phyloP scores from a whole-genome alignment of 2,113 vertebrate genomes.

The Vicugna pacos region DNA sequence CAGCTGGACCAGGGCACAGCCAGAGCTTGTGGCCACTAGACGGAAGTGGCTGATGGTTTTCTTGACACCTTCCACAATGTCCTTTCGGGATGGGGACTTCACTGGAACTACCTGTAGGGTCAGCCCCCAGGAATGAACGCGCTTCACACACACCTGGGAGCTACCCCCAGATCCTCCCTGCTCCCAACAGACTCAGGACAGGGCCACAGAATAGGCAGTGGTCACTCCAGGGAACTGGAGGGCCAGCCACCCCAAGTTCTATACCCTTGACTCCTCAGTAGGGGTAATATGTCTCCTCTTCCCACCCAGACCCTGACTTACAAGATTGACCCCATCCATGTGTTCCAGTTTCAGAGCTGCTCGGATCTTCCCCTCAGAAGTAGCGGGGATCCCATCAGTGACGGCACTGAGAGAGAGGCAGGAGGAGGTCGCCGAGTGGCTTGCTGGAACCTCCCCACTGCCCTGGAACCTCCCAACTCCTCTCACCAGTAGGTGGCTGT shows the following conservation, averaged over 20 bases:
- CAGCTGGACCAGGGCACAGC: conserved; percentile 88
- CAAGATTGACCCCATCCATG: conserved; percentile 64
- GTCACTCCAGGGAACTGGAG: not conserved
- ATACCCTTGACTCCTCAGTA: not conserved
- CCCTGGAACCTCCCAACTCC: not conserved
- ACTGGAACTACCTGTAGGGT: conserved; percentile 83
- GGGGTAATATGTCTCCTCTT: not conserved
- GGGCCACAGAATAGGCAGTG: not conserved
- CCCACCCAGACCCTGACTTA: conserved; percentile 72
- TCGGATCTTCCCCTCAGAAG: conserved; percentile 81
- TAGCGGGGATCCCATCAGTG: conserved; percentile 77
- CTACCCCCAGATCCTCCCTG: fast-evolving
- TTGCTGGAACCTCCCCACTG: not conserved
- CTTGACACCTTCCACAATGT: conserved; percentile 85
- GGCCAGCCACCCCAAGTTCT: not conserved
- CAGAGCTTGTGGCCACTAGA: conserved; percentile 73
- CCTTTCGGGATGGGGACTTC: conserved; percentile 76
- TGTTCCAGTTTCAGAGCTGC: conserved; percentile 79
- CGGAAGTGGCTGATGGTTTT: conserved; percentile 84
- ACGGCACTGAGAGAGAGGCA: conserved; percentile 78
- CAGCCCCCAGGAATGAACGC: not conserved
- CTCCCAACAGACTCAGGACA: not conserved
- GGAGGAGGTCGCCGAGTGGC: not conserved
- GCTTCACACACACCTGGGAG: not conserved
- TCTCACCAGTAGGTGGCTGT: conserved; percentile 84